phyloP scores from a whole-genome alignment of 2,113 vertebrate species.

The Dromas ardeola region DNA sequence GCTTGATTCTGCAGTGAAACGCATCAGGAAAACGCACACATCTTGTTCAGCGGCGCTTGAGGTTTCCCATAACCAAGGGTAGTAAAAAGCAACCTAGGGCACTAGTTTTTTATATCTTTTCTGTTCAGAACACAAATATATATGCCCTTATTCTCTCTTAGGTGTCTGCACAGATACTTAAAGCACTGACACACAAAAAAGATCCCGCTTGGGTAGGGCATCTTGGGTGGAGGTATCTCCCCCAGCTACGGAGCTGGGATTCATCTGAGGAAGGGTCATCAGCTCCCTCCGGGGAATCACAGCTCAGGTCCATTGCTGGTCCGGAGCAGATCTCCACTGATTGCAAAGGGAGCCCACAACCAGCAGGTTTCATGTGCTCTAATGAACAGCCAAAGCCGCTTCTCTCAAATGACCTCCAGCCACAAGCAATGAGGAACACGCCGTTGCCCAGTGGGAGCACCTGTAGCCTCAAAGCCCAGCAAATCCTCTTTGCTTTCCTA shows the following conservation, averaged over 20 bases:
- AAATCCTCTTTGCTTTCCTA: neutral
- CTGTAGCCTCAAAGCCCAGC: neutral
- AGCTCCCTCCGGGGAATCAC: neutral
- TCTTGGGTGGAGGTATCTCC: neutral
- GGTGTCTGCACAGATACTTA: neutral
- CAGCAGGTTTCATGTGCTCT: fast-evolving
- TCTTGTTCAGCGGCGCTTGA: neutral
- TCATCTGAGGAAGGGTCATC: neutral
- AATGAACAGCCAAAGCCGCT: neutral
- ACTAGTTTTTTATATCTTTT: neutral
- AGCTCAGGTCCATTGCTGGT: neutral
- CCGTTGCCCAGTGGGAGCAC: neutral
- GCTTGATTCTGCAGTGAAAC: neutral
- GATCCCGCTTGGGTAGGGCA: neutral
- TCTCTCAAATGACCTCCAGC: neutral
- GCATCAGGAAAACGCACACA: neutral
- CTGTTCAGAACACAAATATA: neutral
- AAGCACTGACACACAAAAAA: neutral
- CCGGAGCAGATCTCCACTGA: neutral
- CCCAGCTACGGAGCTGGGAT: neutral
- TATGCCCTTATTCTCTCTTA: neutral
- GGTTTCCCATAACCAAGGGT: neutral
- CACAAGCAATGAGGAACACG: neutral
- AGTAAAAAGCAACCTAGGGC: neutral
- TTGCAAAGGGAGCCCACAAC: neutral